Conservation (phyloP, 2,797 vertebrate genomes). For the Bucorvus abyssinicus region DNA sequence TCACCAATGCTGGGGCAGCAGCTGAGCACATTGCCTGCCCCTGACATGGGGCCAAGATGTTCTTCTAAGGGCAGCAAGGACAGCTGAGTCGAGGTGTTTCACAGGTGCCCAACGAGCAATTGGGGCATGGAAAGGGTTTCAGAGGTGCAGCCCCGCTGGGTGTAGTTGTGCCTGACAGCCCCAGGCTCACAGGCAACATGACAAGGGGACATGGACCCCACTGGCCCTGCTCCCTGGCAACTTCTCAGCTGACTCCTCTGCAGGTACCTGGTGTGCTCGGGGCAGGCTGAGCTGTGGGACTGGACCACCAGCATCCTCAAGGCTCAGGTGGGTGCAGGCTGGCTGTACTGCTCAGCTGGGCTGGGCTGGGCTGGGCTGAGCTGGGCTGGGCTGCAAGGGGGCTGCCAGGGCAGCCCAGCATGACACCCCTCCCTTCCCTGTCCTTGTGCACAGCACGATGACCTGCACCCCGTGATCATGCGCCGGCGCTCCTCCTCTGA, state of each 20-base stretch:
- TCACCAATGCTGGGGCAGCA: neutral
- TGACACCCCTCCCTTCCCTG: neutral
- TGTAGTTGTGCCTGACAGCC: neutral
- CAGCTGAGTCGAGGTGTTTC: neutral
- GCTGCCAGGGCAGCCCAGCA: neutral
- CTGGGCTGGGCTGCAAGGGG: neutral
- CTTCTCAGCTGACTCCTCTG: neutral
- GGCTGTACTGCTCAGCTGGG: accelerated
- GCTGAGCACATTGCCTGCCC: accelerated
- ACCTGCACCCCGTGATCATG: constrained; percentile 83
- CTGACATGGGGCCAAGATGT: neutral
- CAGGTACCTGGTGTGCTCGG: constrained; percentile 87
- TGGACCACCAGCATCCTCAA: constrained; percentile 94
- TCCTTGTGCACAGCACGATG: constrained; percentile 80
- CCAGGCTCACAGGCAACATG: neutral
- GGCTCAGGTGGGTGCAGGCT: constrained; percentile 82
- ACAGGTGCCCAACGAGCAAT: accelerated
- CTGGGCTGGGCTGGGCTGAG: neutral
- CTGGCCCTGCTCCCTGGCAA: neutral
- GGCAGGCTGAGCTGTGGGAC: constrained; percentile 91
- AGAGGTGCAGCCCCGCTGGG: neutral
- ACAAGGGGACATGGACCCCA: neutral
- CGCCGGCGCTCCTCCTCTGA: constrained; percentile 91
- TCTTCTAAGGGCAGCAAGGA: neutral
- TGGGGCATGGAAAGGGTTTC: neutral